These are phyloP conservation scores for Phthorimaea operculella DNA, from an alignment of 1,140 invertebrate species.

Conservation along the genomic window DNA sequence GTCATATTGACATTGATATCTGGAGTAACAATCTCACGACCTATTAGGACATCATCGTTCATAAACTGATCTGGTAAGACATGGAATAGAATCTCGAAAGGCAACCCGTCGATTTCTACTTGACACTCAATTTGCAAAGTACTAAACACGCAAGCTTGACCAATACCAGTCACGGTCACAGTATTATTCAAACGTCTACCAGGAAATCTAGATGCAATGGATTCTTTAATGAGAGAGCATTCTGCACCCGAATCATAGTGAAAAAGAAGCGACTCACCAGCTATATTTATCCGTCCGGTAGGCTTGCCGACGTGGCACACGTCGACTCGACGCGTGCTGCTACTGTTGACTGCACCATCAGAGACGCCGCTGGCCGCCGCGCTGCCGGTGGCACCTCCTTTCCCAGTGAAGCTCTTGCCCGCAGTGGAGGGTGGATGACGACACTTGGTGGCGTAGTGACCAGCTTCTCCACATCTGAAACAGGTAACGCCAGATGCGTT, in stretches of 20 bases:
- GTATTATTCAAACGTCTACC: neutral
- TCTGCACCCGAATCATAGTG: neutral
- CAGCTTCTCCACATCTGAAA: neutral
- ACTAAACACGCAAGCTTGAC: neutral
- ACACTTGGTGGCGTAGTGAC: neutral
- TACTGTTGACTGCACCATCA: neutral
- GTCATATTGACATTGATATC: neutral
- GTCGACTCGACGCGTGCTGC: neutral
- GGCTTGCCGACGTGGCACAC: neutral
- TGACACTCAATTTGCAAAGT: neutral
- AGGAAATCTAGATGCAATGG: neutral
- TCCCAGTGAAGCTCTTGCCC: neutral
- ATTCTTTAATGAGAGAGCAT: neutral
- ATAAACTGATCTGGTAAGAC: too few relatives aligned
- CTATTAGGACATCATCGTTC: too few relatives aligned
- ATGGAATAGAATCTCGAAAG: neutral
- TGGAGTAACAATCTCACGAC: neutral
- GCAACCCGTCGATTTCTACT: neutral
- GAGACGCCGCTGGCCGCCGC: neutral
- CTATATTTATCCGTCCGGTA: neutral
- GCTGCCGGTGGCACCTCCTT: neutral
- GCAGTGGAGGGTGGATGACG: too few relatives aligned
- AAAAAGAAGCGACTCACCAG: neutral
- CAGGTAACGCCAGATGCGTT: neutral
- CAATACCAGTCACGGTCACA: neutral